These are phyloP conservation scores for Idaea biselata DNA, from an alignment of 2,888 invertebrate species.

Conservation along the genomic window DNA sequence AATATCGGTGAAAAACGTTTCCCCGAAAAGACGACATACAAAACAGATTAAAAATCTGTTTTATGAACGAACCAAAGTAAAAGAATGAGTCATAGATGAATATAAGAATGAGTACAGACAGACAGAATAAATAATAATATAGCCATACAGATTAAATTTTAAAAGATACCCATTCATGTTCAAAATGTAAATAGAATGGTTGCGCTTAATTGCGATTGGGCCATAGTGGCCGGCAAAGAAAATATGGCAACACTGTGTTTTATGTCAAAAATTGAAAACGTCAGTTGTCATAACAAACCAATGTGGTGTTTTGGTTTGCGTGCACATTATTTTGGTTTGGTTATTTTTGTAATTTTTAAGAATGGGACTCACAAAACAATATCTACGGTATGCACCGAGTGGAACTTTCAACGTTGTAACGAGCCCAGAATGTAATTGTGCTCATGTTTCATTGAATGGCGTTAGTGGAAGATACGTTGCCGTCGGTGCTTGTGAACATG, in stretches of 20 bases:
- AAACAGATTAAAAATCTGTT: neutral
- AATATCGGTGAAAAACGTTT: neutral
- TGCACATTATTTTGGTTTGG: constrained; percentile 18
- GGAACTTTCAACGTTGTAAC: constrained; percentile 94
- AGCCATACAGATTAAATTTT: neutral
- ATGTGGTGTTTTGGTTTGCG: constrained; percentile 16
- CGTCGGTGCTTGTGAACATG: constrained; percentile 96
- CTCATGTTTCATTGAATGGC: constrained; percentile 88
- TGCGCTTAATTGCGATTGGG: too few species aligned
- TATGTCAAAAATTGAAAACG: neutral
- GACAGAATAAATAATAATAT: too few species aligned
- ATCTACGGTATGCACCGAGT: constrained; percentile 91
- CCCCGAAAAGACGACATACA: neutral
- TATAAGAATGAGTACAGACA: too few species aligned
- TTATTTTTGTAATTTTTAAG: constrained; percentile 8
- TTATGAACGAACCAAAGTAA: neutral
- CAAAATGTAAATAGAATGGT: neutral
- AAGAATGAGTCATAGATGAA: too few species aligned
- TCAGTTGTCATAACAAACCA: constrained; percentile 36
- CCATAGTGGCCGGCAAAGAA: too few species aligned
- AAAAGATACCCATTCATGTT: neutral
- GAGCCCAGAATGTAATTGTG: constrained; percentile 88
- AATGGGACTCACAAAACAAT: constrained; percentile 97
- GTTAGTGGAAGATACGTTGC: constrained; percentile 92
- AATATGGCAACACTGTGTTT: neutral